phyloP scores from a whole-genome alignment of 2,797 vertebrate species.

The Coluber constrictor region DNA sequence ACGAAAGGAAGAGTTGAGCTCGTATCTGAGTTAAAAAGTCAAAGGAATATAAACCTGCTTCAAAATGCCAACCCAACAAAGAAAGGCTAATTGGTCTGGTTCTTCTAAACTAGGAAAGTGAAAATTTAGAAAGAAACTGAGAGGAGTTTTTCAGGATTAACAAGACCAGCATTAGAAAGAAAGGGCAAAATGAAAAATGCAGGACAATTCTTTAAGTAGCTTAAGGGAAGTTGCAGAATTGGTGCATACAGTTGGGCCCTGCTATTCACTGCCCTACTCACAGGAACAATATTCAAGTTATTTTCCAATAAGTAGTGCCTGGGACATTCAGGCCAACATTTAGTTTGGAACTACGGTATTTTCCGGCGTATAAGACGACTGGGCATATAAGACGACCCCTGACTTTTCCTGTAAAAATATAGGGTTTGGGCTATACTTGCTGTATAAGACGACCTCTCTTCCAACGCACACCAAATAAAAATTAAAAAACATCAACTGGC shows the following conservation, averaged over 20 bases:
- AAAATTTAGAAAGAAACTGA: not conserved
- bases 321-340: not conserved
- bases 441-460: too few species aligned
- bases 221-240: not conserved
- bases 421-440: too few species aligned
- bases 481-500: too few species aligned
- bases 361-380: too few species aligned
- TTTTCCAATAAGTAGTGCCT: not conserved
- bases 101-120: not conserved
- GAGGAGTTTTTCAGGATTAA: not conserved
- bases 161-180: not conserved
- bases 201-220: not conserved
- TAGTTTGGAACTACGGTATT: not conserved
- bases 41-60: not conserved
- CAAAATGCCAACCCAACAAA: not conserved
- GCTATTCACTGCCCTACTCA: not conserved
- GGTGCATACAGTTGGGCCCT: not conserved
- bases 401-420: too few species aligned
- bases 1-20: not conserved
- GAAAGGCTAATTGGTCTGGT: not conserved
- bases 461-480: too few species aligned
- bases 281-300: not conserved
- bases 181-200: not conserved
- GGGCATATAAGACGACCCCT: too few species aligned
- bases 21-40: not conserved